Base-by-base conservation (phyloP, 2,797 vertebrate genomes). In the Labeo calbasu region DNA sequence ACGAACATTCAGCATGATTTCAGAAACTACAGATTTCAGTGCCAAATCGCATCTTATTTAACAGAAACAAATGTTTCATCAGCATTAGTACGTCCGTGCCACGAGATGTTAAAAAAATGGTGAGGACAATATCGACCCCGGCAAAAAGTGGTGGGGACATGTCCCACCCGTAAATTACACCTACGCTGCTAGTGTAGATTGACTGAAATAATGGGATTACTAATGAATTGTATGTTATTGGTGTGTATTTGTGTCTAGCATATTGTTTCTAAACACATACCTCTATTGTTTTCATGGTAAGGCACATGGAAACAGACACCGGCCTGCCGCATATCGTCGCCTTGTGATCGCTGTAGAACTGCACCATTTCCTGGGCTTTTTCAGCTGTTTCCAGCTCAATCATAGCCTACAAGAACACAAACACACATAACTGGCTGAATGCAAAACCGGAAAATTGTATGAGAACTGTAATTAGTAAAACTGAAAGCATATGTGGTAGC, bases 291-390 rank as follows among this genome's bases (percentile, higher is more conserved):
- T 89, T 86, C 71, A 87, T 81, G 63, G 84, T 40, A 2, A 12
- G 25, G 50, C 79, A 88, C 40, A 89, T 81, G 5, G 53, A 66
- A 19, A 91, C 63, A 23, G 65, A 83, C 14, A 91, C 89, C 0
- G 69, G 79, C 75, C 76, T 87, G 23, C 90, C 88, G 55, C 84
- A 81, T 36, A 90, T 48, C 65, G 50, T 66, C 1, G 87, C 87
- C 66, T 84, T 88, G 53, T 79, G 86, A 14, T 51, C 65, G 32
- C 53, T 86, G 79, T 89, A 90, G 73, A 68, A 89, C 3, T 61
- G 79, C 55, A 90, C 86, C 90, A 91, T 91, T 71, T 88, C 85
- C 5, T 81, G 55, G 23, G 88, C 90, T 73, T 86, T 86, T 43
- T 86, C 85, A n/a, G 59, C 57, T 0, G 85, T 87, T 53, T 90